Conservation (phyloP, 1,140 invertebrate species). For the Caenorhabditis latens region DNA sequence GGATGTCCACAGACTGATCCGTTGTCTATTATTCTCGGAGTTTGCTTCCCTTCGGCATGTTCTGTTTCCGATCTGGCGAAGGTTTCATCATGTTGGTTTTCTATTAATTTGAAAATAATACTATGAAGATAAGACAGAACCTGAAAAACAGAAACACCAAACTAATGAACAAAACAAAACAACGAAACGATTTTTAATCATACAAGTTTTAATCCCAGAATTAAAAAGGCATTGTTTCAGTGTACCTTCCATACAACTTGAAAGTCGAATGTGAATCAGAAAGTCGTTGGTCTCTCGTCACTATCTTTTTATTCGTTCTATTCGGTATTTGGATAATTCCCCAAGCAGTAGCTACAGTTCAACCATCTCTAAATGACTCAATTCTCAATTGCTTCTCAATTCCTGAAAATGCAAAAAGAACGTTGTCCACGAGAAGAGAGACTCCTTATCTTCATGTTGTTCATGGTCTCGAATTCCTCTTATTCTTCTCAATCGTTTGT, state of each 20-base stretch:
- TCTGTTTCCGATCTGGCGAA: constrained; percentile 52
- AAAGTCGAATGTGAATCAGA: constrained; percentile 65
- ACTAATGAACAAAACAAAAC: neutral
- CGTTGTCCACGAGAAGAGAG: constrained; percentile 49
- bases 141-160: no score
- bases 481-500: constrained; percentile 54
- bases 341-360: neutral
- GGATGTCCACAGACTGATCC: constrained; percentile 67
- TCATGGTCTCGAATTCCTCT: constrained; percentile 62
- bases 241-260: constrained; percentile 61
- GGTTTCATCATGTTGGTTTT: constrained; percentile 55
- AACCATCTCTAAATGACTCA: constrained; percentile 42
- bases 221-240: constrained; percentile 23
- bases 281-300: constrained; percentile 10
- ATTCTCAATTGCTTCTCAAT: neutral
- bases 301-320: neutral
- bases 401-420: constrained; percentile 53
- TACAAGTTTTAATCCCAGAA: neutral
- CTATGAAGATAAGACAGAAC: no score
- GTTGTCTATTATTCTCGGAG: constrained; percentile 63
- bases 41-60: constrained; percentile 62
- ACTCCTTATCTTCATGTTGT: constrained; percentile 57
- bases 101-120: neutral
- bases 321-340: constrained; percentile 21
- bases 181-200: no score